Evolutionary conservation across 2,113 vertebrate species (phyloP).

Genomic region (Phasianus colchicus): DNA sequence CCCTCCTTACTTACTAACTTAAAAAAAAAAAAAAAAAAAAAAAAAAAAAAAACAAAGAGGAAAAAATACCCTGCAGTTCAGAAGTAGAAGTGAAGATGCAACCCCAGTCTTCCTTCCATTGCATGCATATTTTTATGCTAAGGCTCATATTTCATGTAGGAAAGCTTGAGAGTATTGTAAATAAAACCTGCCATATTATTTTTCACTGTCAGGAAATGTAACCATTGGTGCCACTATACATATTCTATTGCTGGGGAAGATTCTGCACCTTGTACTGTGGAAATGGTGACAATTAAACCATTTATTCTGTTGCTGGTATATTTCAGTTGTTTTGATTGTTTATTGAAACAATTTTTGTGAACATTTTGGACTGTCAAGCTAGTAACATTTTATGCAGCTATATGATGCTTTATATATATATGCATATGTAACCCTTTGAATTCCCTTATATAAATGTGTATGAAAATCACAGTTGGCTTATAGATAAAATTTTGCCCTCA

Average conservation of each 20-base stretch:
- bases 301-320: background rate
- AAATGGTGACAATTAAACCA: background rate
- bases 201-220: background rate
- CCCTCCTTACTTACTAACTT: background rate
- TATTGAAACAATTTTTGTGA: background rate
- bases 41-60: background rate
- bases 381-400: background rate
- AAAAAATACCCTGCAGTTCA: background rate
- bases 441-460: background rate
- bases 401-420: background rate
- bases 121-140: background rate
- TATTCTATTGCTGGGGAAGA: background rate
- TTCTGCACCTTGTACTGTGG: fast-evolving
- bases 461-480: background rate
- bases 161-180: background rate
- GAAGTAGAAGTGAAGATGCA: background rate
- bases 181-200: background rate
- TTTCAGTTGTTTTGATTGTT: background rate
- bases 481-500: background rate
- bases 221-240: background rate
- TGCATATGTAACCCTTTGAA: background rate
- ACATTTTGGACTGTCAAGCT: background rate
- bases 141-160: background rate
- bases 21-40: background rate
- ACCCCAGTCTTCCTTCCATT: background rate